Conservation (phyloP, 2,113 vertebrate genomes). For the Psettodes erumei region DNA sequence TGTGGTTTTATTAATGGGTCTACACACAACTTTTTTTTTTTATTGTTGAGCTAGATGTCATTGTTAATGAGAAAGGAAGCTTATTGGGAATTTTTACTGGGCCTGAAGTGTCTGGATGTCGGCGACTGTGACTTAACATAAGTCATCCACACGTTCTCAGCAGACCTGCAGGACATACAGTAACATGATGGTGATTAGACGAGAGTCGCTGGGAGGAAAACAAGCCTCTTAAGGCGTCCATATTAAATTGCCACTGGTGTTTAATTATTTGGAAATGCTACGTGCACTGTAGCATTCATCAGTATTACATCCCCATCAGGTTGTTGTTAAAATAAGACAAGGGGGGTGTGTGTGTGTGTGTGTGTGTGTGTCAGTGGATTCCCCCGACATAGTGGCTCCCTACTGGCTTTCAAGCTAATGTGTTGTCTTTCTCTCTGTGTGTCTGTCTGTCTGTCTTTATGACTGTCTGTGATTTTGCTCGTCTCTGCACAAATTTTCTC, state of each 20-base stretch:
- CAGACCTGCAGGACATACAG: too few species aligned
- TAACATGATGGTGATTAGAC: not conserved
- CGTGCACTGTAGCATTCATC: constrained; percentile 4
- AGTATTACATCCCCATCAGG: constrained; percentile 19
- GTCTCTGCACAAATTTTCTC: constrained; percentile 19
- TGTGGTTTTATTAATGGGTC: not conserved
- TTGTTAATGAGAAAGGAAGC: too few species aligned
- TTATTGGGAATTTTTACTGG: too few species aligned
- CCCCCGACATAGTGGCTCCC: constrained; percentile 71
- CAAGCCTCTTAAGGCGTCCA: not conserved
- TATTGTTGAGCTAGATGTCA: too few species aligned
- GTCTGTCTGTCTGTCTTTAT: constrained; percentile 73
- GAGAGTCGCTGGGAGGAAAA: not conserved
- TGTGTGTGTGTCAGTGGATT: constrained; percentile 76
- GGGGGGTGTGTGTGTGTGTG: constrained; percentile 64
- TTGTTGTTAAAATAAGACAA: constrained; percentile 20
- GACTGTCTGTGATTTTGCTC: constrained; percentile 65
- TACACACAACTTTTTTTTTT: not conserved
- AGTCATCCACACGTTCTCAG: not conserved
- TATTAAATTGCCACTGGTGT: not conserved
- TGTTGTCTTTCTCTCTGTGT: constrained; percentile 83
- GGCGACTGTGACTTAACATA: not conserved
- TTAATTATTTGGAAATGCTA: not conserved
- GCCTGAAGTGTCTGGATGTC: too few species aligned
- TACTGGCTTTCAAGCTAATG: constrained; percentile 80